A percentile compares a stretch with the other conserved stretches of the same genome.
Evolutionary conservation across 2,888 invertebrate genomes (phyloP).

Genomic region (Mellilla xanthometata): DNA sequence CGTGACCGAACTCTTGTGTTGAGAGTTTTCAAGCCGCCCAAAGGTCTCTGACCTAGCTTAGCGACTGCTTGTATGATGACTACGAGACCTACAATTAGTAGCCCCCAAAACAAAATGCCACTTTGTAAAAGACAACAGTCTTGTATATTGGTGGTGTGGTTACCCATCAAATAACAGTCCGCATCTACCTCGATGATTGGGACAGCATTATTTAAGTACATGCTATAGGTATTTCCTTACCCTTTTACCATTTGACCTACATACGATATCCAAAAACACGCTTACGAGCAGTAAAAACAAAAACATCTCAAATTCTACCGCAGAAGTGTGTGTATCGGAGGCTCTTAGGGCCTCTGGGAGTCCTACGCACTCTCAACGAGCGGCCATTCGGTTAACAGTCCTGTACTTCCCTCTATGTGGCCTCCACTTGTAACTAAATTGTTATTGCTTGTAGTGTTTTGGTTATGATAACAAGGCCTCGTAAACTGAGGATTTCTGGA

Average conservation of each 20-base stretch:
- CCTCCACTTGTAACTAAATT: conserved; percentile 29
- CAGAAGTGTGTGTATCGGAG: conserved; percentile 20
- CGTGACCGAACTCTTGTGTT: too few relatives aligned
- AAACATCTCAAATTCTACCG: conserved; percentile 20
- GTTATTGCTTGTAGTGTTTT: conserved; percentile 33
- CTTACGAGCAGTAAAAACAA: neutral
- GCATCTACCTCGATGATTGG: too few relatives aligned
- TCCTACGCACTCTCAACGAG: conserved; percentile 25
- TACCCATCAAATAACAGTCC: too few relatives aligned
- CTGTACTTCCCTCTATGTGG: conserved; percentile 23
- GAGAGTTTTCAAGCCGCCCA: too few relatives aligned
- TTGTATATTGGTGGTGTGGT: too few relatives aligned
- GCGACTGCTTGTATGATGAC: too few relatives aligned
- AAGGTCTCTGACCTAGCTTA: too few relatives aligned
- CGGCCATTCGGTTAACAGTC: conserved; percentile 26
- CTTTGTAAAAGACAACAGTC: too few relatives aligned
- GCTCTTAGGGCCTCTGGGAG: conserved; percentile 22
- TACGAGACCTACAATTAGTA: too few relatives aligned
- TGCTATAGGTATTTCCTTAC: too few relatives aligned
- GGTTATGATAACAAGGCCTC: conserved; percentile 27
- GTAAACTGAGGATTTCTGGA: conserved; percentile 18
- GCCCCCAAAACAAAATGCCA: too few relatives aligned
- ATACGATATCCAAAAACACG: conserved; percentile 1
- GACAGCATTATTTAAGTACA: too few relatives aligned
- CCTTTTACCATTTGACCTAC: neutral